Evolutionary conservation across 92 coral and sea anemone genomes (phyloP).

Genomic region (Umimayanthus kanabou): DNA sequence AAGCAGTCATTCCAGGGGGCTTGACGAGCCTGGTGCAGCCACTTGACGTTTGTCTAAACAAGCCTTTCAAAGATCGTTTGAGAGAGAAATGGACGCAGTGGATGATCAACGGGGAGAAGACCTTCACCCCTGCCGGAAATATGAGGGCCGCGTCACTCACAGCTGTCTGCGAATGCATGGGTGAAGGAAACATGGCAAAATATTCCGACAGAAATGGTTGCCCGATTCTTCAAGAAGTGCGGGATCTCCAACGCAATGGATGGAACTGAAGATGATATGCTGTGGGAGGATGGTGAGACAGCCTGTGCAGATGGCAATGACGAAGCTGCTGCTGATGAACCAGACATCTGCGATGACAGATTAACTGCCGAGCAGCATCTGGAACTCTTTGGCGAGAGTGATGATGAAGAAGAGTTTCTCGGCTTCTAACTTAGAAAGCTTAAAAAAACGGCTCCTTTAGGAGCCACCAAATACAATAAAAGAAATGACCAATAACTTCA

Average conservation of each 20-base stretch:
- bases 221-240: slow-evolving; percentile 3
- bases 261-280: no score
- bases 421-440: no score
- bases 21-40: slow-evolving; percentile 35
- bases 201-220: slow-evolving; percentile 33
- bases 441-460: slow-evolving; percentile 88
- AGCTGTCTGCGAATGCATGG: slow-evolving; percentile 40
- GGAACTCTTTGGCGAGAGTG: no score
- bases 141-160: slow-evolving; percentile 9
- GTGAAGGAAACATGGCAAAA: slow-evolving; percentile 31
- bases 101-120: slow-evolving; percentile 44
- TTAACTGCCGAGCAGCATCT: no score
- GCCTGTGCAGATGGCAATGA: no score
- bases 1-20: slow-evolving; percentile 41
- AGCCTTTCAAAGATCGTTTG: slow-evolving; percentile 32
- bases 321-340: no score
- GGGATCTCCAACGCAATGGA: no score
- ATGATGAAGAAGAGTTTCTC: no score
- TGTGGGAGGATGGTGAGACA: no score
- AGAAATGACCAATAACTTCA: slow-evolving; percentile 10
- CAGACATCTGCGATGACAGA: no score
- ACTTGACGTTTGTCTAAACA: slow-evolving; percentile 38
- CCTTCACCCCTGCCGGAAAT: slow-evolving; percentile 30
- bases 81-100: slow-evolving; percentile 35
- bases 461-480: slow-evolving; percentile 75